These are phyloP conservation scores for Drosophila willistoni DNA, from an alignment of 1,140 invertebrate species.

Conservation along the genomic window DNA sequence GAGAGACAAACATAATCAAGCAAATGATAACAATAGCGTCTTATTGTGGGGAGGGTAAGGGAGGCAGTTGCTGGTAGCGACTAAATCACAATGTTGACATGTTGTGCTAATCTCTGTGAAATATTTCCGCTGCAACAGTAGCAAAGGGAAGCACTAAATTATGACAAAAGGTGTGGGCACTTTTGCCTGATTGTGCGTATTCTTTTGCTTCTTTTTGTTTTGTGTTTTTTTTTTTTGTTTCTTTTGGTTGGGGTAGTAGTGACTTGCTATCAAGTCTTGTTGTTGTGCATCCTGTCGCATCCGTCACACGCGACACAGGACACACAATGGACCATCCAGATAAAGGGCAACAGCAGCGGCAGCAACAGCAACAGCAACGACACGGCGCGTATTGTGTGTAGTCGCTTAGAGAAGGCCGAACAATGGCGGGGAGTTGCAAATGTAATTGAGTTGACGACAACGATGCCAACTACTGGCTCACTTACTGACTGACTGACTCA, in stretches of 20 bases:
- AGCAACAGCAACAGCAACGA: slow-evolving; percentile 35
- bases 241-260: slow-evolving; percentile 29
- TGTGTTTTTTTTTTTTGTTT: slow-evolving; percentile 1
- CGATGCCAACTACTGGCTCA: slow-evolving; percentile 30
- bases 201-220: slow-evolving; percentile 9
- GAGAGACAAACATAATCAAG: slow-evolving; percentile 45
- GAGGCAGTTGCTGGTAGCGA: slow-evolving; percentile 17
- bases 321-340: slow-evolving; percentile 61
- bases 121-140: slow-evolving; percentile 57
- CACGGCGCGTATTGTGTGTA: slow-evolving; percentile 67
- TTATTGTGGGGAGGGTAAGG: background rate
- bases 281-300: slow-evolving; percentile 70
- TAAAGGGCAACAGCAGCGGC: slow-evolving; percentile 45
- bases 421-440: slow-evolving; percentile 54
- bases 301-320: slow-evolving; percentile 66
- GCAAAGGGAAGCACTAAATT: slow-evolving; percentile 63
- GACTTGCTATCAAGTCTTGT: slow-evolving; percentile 63
- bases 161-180: slow-evolving; percentile 55
- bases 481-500: slow-evolving; percentile 39
- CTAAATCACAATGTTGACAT: slow-evolving; percentile 70
- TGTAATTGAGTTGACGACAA: slow-evolving; percentile 78
- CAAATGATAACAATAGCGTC: slow-evolving; percentile 31
- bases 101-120: slow-evolving; percentile 77
- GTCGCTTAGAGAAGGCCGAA: slow-evolving; percentile 59
- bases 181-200: slow-evolving; percentile 24